Evolutionary conservation across 1,140 invertebrate genomes (phyloP), one percentile per base, ranked within the genome.

Genomic region (Diprion similis): DNA sequence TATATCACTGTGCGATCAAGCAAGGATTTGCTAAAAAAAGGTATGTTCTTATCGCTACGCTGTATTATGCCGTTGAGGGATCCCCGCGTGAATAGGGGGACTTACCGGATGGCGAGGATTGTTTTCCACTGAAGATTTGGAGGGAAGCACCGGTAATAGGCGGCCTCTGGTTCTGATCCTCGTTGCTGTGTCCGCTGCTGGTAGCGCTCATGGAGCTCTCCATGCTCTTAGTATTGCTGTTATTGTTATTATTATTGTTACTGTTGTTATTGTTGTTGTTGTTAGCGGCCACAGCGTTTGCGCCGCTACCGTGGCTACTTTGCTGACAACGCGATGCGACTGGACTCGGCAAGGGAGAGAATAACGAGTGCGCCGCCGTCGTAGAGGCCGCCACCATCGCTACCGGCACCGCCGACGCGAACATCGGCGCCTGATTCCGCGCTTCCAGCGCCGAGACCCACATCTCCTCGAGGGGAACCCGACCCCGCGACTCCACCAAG

Each of bases 401-500:
- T 70, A 89, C 78, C 13, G 87, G 85, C 69, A 87, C 90, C 68
- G 90, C 87, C 10, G 90, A 90, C 48, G 88, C 86, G 72, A 87
- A 88, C 77, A 87, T 87, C 59, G 87, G 84, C 45, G 88, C 89
- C 73, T 85, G 85, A 67, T 82, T 83, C 8, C 83, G 81, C n/a
- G 86, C 82, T 71, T 89, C 88, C 66, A 88, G 68, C 6, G 93
- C 91, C 71, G 92, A 92, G 71, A 94, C 87, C 92, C 93, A 93
- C 96, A 97, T 97, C 68, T 97, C 94, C 87, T 98, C 96, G 71
- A 98, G 88, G 13, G 96, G 93, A 70, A 97, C 91, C 79, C 95
- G 93, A 48, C 96, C 97, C 73, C 92, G 91, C 10, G 96, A 97
- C 87, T 99, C 97, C 68, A 99, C 94, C 71, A 99, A 89, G 13